Base-by-base conservation (phyloP, 1,140 invertebrate species). In the Heterodera carotae region DNA sequence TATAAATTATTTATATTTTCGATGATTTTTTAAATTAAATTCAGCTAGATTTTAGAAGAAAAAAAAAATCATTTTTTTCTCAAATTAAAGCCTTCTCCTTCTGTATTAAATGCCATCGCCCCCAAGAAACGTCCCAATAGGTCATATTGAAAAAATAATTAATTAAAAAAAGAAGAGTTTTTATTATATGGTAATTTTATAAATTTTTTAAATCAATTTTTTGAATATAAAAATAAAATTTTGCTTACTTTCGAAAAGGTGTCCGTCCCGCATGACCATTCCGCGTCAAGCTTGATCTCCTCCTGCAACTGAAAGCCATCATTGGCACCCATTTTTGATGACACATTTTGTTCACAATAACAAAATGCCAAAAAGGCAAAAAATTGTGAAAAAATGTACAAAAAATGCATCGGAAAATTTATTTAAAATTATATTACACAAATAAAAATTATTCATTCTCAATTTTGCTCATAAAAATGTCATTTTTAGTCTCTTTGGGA, bases 251-350 rank as follows among this genome's bases (percentile, higher is more conserved):
- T 79, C 2, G 75, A 78, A 12, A 76, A 78, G 27, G 4, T 39
- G 76, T 76, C 75, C 33, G 75, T 66, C 22, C 75, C 75, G 73
- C 75, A 76, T 39, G 39, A 10, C 75, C 75, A 76, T 29, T 43
- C 43, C 12, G 43, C 75, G 25, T 76, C 75, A 4, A 76, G 31
- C 33, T 66, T 66, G 29, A 31, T 34, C 33, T 31, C 62, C 29
- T 66, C 27, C 33, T 4, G 10, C 62, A 15, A 4, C 22, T 56
- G 48, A 2, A 18, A 4, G 12, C 48, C 22, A 22, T 12, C 5
- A 22, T 56, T 56, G 12, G 22, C 6, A 43, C 39, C 2, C 39
- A 43, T 8, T 18, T 56, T 56, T 56, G n/a, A n/a, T n/a, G n/a
- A n/a, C n/a, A n/a, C n/a, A n/a, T n/a, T n/a, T n/a, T n/a, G n/a